A percentile compares a stretch with the other conserved stretches of the same genome.
These are phyloP conservation scores for Ectropis grisescens DNA, from an alignment of 1,140 invertebrate genomes.

Conservation along the genomic window DNA sequence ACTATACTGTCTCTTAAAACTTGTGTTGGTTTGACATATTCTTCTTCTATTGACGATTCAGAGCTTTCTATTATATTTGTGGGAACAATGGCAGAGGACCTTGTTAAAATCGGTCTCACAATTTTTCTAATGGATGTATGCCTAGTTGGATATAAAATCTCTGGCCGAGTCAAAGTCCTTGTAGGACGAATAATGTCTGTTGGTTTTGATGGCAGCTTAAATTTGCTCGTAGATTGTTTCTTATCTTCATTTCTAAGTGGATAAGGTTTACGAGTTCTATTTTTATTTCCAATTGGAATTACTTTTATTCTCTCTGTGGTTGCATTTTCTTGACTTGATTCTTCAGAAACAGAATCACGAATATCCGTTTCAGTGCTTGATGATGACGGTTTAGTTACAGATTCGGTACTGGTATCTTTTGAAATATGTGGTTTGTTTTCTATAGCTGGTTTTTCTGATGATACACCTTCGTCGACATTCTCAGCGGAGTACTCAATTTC, in stretches of 20 bases:
- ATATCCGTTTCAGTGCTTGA: constrained; percentile 12
- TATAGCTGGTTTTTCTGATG: constrained; percentile 20
- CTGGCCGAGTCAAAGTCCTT: constrained; percentile 35
- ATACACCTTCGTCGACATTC: constrained; percentile 17
- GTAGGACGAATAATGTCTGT: constrained; percentile 34
- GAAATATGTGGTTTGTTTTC: constrained; percentile 14
- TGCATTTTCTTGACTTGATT: constrained; percentile 29
- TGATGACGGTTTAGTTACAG: constrained; percentile 8
- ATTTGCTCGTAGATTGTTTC: constrained; percentile 34
- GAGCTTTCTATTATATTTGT: constrained; percentile 57
- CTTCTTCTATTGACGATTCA: constrained; percentile 51
- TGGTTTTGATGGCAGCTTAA: constrained; percentile 34
- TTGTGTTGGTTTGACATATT: constrained; percentile 51
- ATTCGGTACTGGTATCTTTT: constrained; percentile 16
- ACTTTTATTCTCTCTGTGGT: constrained; percentile 39
- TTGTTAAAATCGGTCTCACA: constrained; percentile 30
- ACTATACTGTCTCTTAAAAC: constrained; percentile 30
- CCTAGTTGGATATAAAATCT: constrained; percentile 37
- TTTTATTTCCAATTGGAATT: constrained; percentile 28
- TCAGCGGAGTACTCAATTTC: constrained; percentile 37
- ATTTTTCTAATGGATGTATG: constrained; percentile 33
- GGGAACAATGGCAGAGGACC: constrained; percentile 16
- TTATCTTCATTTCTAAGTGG: constrained; percentile 37
- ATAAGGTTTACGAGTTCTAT: constrained; percentile 53
- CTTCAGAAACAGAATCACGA: constrained; percentile 14